phyloP scores from a whole-genome alignment of 2,113 vertebrate genomes.

The Bubo bubo region DNA sequence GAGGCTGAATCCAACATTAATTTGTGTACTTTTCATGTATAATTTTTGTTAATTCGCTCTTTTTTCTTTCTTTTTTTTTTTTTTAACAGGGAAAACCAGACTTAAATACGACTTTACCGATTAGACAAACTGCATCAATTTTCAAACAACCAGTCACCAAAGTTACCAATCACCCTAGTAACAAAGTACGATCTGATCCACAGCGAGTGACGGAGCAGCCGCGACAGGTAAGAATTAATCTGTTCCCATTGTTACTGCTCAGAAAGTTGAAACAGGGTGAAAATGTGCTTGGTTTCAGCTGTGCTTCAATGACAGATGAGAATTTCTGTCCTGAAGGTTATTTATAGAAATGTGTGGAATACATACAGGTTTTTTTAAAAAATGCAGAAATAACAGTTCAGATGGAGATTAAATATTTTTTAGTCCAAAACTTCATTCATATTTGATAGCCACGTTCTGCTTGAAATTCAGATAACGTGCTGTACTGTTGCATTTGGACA shows the following conservation, averaged over 20 bases:
- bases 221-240: slow-evolving; percentile 78
- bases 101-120: slow-evolving; percentile 88
- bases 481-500: background rate
- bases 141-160: slow-evolving; percentile 94
- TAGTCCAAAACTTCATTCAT: background rate
- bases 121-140: slow-evolving; percentile 90
- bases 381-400: background rate
- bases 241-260: background rate
- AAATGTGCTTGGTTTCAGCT: background rate
- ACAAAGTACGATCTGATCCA: slow-evolving; percentile 87
- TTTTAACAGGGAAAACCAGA: slow-evolving; percentile 83
- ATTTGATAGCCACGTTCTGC: background rate
- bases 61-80: background rate
- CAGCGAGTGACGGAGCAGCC: slow-evolving; percentile 86
- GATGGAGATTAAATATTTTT: background rate
- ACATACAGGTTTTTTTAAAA: background rate
- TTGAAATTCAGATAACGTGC: background rate
- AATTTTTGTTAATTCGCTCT: background rate
- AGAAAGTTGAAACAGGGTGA: background rate
- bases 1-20: background rate
- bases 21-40: background rate
- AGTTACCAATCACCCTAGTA: slow-evolving; percentile 87
- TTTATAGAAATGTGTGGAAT: too few relatives aligned
- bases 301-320: background rate
- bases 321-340: background rate